Base-by-base conservation (phyloP, 2,888 invertebrate species). In the Urechis unicinctus region DNA sequence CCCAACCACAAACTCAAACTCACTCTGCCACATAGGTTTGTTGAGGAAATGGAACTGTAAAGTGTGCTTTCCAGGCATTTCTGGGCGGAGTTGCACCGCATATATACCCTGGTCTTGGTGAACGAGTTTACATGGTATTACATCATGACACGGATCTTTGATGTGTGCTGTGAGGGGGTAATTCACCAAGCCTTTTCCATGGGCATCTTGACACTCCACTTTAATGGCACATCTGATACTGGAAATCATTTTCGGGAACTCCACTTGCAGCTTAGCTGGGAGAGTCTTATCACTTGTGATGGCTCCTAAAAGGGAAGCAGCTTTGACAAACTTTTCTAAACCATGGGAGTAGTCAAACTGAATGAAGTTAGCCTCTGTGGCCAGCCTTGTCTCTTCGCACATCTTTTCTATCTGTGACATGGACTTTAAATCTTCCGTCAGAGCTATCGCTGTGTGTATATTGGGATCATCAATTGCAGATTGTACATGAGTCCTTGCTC, bases 101-200 rank as follows among this genome's bases (percentile, higher is more conserved):
- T 53, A 53, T 4, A 53, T 17, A 4, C 53, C 53, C 21, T 53
- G 21, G 22, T 6, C 5, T 24, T 41, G 17, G 25, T 48, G 36
- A 4, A n/a, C 9, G 22, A 41, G 36, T 21, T 24, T 51, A 9
- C 9, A 25, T 22, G 25, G 3, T n/a, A 51, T 41, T n/a, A 3
- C 25, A 51, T 51, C 51, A 24, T 51, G 24, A 6, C 17, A 17
- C 3, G 31, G 30, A 42, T 51, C 48, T 31, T 21, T 42, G 6
- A 53, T 48, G 2, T 25, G 17, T n/a, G 45, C 48, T 9, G 53
- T 48, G 6, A 53, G 5, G 3, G 53, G 53, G 29, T 48, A 53
- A 22, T 31, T 21, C 4, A 3, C 24, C 26, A 53, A 26, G 24
- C 28, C 26, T 24, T 47, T 4, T n/a, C 31, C 30, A 25, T 29